phyloP scores from a whole-genome alignment of 2,113 vertebrate species.

The Setophaga petechia region DNA sequence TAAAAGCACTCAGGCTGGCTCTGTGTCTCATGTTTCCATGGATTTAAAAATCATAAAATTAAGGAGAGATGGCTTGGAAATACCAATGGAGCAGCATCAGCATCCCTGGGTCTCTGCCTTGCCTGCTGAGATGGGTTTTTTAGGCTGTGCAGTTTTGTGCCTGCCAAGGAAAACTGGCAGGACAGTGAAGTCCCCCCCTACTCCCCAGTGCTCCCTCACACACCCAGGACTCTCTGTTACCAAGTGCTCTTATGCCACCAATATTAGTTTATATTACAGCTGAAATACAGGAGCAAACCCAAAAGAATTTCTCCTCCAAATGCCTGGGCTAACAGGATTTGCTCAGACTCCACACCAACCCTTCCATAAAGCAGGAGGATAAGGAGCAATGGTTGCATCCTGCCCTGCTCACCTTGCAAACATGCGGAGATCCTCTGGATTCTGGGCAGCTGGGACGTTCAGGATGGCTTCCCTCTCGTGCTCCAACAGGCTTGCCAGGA shows the following conservation, averaged over 20 bases:
- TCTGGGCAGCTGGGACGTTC: constrained; percentile 91
- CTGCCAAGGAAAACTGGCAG: not conserved
- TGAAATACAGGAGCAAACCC: not conserved
- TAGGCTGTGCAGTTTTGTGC: not conserved
- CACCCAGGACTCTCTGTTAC: not conserved
- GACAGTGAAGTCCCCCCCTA: not conserved
- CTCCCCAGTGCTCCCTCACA: not conserved
- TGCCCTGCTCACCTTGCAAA: constrained; percentile 85
- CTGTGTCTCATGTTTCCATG: not conserved
- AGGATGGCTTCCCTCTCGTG: constrained; percentile 92
- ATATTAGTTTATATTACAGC: not conserved
- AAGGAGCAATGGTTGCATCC: not conserved
- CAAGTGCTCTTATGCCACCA: not conserved
- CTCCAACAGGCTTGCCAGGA: constrained; percentile 91
- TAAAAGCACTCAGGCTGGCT: not conserved
- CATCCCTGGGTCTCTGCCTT: not conserved
- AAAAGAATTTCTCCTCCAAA: not conserved
- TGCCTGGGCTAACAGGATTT: not conserved
- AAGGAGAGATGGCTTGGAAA: not conserved
- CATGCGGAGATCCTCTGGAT: constrained; percentile 93
- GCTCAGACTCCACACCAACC: not conserved
- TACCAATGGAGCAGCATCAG: not conserved
- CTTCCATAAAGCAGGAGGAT: not conserved
- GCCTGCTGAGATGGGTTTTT: not conserved
- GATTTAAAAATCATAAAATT: not conserved